Evolutionary conservation across 2,888 invertebrate species (phyloP), one percentile per base, ranked within the genome.

Genomic region (Cabera pusaria): DNA sequence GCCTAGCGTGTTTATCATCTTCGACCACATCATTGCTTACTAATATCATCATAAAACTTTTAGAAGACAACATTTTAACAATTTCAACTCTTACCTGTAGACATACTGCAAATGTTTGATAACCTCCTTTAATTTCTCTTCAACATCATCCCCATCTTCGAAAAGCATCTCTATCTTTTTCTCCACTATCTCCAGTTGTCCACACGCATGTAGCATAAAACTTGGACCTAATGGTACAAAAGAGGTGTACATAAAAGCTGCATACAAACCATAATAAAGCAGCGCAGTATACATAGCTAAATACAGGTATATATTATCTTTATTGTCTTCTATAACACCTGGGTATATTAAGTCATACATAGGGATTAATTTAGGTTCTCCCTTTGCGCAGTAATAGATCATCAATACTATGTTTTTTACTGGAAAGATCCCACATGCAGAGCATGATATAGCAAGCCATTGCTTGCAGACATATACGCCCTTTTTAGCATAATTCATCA

Each of bases 161-260:
- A 69, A 77, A 1, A 78, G 34, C 1, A 39, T 28, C 10, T 53
- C 26, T 4, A 76, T 41, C 26, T 55, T 55, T 0, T 6, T 54
- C 10, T 51, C 60, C 0, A 67, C 55, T 3, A 79, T 9, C 6
- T 73, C 71, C n/a, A 80, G 25, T 27, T 72, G 77, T 2, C 70
- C 77, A 32, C 74, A 74, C 0, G 59, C 60, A 32, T 81, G 80
- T 1, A 80, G 42, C 47, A 72, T 66, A 10, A 78, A 67, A 21
- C 69, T 66, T 0, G 73, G 70, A 0, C 72, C 68, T n/a, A 81
- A 19, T 0, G 80, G 72, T 2, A 69, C 61, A 38, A 63, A 71
- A 0, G 63, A 65, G 1, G 48, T 25, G 6, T 69, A 74, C 41
- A 69, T 54, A 1, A 47, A n/a, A 1, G 25, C 1, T 0, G 60